Base-by-base conservation (phyloP, 2,797 vertebrate genomes). In the Mus minutoides region DNA sequence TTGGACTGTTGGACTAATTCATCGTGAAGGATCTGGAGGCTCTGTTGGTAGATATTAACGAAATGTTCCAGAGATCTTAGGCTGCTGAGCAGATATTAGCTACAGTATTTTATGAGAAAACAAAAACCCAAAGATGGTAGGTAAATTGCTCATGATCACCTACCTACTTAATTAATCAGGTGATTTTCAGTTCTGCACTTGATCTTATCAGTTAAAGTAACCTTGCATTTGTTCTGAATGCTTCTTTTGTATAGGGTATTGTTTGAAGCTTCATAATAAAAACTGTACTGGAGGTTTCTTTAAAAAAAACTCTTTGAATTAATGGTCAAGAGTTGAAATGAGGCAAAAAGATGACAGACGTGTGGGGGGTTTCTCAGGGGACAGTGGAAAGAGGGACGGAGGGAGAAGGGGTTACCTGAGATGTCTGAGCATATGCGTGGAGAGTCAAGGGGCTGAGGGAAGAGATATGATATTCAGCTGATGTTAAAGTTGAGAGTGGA, bases 1-100 rank as follows among this genome's bases (percentile, higher is more conserved):
- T 37, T 90, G 46, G 43, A 56, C 6, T 52, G 14, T 75, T 77
- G 71, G 71, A 82, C 71, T 96, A 62, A 88, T 78, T 75, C 85
- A 52, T 95, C 46, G n/a, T 34, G 43, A 94, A 79, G 21, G 79
- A 34, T 79, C 96, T 83, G 92, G 85, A 94, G 40, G 19, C 7
- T 77, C 40, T 77, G 60, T 31, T 62, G 69, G 52, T 21, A 77
- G 24, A 6, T 60, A 37, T 13, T 91, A 49, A 54, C 49, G 82
- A 94, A 90, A 92, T 84, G 1, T 0, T 1, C 49, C 4, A 79
- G 56, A 83, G 54, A 90, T 10, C 34, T 14, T 90, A 60, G 37
- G 69, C 46, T 83, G 90, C 77, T 92, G 52, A 88, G 54, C 22
- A 92, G 34, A 7, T 83, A 46, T 93, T 69, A 60, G 64, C 54